phyloP scores from a whole-genome alignment of 2,797 vertebrate genomes.

The Champsocephalus gunnari region DNA sequence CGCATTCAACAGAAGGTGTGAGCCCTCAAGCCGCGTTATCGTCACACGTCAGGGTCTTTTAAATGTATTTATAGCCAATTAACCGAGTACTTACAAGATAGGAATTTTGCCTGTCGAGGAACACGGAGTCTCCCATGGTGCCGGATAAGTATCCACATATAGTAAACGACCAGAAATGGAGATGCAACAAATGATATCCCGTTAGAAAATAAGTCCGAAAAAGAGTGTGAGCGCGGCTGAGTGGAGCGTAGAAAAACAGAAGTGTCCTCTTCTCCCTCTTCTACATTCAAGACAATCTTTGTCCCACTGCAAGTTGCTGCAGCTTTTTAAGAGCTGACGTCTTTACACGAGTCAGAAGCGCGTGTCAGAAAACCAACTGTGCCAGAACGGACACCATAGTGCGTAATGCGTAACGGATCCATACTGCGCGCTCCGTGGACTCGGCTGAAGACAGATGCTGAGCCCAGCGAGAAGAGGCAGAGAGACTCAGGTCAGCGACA shows the following conservation, averaged over 20 bases:
- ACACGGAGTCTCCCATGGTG: slow-evolving; percentile 86
- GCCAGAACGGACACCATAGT: slow-evolving; percentile 55
- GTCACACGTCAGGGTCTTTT: neutral
- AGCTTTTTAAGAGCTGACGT: slow-evolving; percentile 28
- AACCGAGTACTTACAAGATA: slow-evolving; percentile 82
- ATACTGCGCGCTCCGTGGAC: slow-evolving; percentile 69
- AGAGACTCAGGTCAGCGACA: neutral
- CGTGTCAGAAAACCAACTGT: slow-evolving; percentile 48
- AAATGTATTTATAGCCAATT: slow-evolving; percentile 32
- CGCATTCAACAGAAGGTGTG: slow-evolving; percentile 14
- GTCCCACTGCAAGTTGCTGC: neutral
- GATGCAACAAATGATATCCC: slow-evolving; percentile 52
- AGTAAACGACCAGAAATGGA: slow-evolving; percentile 50
- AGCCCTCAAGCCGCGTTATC: slow-evolving; percentile 2
- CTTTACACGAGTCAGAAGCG: slow-evolving; percentile 32
- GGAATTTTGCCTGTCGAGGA: slow-evolving; percentile 84
- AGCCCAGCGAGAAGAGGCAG: slow-evolving; percentile 20
- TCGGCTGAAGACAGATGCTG: slow-evolving; percentile 69
- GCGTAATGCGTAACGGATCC: slow-evolving; percentile 77
- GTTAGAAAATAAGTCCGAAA: slow-evolving; percentile 33
- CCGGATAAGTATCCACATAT: slow-evolving; percentile 76
- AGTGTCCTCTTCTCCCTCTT: slow-evolving; percentile 31
- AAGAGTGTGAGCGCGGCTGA: slow-evolving; percentile 24
- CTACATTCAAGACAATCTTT: slow-evolving; percentile 12
- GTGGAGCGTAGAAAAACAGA: neutral